A percentile compares a stretch with the other conserved stretches of the same genome.
phyloP scores from a whole-genome alignment of 2,113 vertebrate species.

The Aptenodytes patagonicus region DNA sequence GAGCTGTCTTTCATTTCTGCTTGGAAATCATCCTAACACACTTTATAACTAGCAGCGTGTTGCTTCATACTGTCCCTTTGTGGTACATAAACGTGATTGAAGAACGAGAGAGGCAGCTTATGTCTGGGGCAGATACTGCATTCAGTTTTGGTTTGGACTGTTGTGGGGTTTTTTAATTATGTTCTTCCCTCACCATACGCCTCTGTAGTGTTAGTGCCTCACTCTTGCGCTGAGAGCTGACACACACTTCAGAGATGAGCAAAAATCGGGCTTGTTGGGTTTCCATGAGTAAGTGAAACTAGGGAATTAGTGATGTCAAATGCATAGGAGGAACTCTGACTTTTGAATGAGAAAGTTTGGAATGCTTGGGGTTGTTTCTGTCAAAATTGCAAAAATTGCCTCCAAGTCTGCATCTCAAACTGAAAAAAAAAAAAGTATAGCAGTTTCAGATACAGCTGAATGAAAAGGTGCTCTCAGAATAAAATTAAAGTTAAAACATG shows the following conservation, averaged over 20 bases:
- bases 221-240: background rate
- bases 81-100: background rate
- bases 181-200: background rate
- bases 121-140: background rate
- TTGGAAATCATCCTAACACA: background rate
- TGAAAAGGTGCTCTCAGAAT: background rate
- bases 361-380: background rate
- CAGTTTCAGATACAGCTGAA: background rate
- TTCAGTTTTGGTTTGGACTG: background rate
- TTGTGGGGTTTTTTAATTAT: background rate
- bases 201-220: background rate
- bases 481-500: background rate
- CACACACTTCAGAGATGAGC: background rate
- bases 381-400: background rate
- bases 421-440: background rate
- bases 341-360: background rate
- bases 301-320: background rate
- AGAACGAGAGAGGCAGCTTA: background rate
- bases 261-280: background rate
- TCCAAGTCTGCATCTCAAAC: background rate
- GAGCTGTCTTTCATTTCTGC: conserved; percentile 48
- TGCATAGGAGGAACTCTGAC: background rate
- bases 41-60: background rate
- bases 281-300: background rate
- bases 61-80: background rate